A percentile compares a stretch with the other conserved stretches of the same genome.
Evolutionary conservation across 2,797 vertebrate species (phyloP).

Genomic region (Benthosema pterotum): DNA sequence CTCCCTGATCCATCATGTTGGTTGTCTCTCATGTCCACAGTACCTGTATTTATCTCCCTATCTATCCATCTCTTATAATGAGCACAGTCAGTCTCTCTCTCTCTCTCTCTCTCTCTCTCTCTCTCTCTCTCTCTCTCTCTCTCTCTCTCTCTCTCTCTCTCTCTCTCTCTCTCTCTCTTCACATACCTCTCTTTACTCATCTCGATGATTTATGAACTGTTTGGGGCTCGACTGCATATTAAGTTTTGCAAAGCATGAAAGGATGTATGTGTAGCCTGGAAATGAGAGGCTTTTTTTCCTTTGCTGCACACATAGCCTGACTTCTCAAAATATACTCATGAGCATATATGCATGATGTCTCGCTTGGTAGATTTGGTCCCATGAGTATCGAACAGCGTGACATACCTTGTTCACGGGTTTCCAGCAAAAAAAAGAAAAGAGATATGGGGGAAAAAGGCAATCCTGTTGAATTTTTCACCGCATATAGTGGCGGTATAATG

Average conservation of each 20-base stretch:
- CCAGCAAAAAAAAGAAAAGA: slow-evolving; percentile 9
- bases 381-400: slow-evolving; percentile 24
- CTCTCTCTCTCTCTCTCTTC: slow-evolving; percentile 67
- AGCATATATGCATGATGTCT: slow-evolving; percentile 30
- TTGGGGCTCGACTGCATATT: slow-evolving; percentile 54
- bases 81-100: slow-evolving; percentile 45
- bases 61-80: slow-evolving; percentile 78
- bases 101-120: slow-evolving; percentile 48
- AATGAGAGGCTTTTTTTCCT: slow-evolving; percentile 10
- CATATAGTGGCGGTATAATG: slow-evolving; percentile 40
- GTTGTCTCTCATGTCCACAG: slow-evolving; percentile 47
- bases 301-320: slow-evolving; percentile 11
- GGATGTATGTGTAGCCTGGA: slow-evolving; percentile 19
- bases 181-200: slow-evolving; percentile 54
- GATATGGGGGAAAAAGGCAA: not conserved
- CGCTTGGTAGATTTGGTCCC: slow-evolving; percentile 23
- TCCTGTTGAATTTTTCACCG: slow-evolving; percentile 34
- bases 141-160: slow-evolving; percentile 62
- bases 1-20: slow-evolving; percentile 52
- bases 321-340: slow-evolving; percentile 11
- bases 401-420: slow-evolving; percentile 7
- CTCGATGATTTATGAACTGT: slow-evolving; percentile 75
- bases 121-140: slow-evolving; percentile 73
- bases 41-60: slow-evolving; percentile 61
- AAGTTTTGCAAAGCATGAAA: slow-evolving; percentile 52